Evolutionary conservation across 2,888 invertebrate genomes (phyloP).

Genomic region (Tuta absoluta): DNA sequence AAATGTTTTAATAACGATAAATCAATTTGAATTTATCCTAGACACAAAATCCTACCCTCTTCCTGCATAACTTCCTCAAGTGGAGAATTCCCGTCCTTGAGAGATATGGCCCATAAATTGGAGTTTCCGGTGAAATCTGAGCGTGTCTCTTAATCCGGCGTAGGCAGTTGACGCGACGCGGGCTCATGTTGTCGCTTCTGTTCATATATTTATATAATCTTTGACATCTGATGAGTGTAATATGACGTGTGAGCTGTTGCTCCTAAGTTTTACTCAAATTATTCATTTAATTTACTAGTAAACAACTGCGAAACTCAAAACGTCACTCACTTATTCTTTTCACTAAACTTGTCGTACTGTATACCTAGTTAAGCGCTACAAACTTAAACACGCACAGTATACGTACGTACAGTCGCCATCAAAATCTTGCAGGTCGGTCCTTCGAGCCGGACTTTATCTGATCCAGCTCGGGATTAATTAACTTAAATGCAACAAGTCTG

Average conservation of each 20-base stretch:
- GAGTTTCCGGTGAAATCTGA: slow-evolving; percentile 14
- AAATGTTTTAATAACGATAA: not conserved
- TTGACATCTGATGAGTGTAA: not conserved
- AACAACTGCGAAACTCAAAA: no score
- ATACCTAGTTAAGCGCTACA: no score
- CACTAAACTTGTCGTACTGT: no score
- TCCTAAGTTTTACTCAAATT: no score
- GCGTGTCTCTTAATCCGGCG: not conserved
- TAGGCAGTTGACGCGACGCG: slow-evolving; percentile 4
- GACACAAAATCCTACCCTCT: not conserved
- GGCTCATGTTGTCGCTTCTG: slow-evolving; percentile 12
- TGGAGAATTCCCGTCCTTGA: slow-evolving; percentile 1
- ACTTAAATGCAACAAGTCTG: slow-evolving; percentile 80
- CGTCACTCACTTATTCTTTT: no score
- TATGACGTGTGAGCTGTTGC: not conserved
- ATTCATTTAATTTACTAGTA: no score
- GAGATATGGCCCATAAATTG: slow-evolving; percentile 17
- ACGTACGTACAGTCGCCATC: slow-evolving; percentile 33
- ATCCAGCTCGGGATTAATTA: slow-evolving; percentile 75
- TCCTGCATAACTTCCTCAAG: not conserved
- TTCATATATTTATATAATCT: not conserved
- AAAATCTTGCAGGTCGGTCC: slow-evolving; percentile 47
- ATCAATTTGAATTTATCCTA: not conserved
- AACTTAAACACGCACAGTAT: not conserved
- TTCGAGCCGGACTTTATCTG: slow-evolving; percentile 67